Base-by-base conservation (phyloP, 2,888 invertebrate genomes). In the Cosmia pyralina region DNA sequence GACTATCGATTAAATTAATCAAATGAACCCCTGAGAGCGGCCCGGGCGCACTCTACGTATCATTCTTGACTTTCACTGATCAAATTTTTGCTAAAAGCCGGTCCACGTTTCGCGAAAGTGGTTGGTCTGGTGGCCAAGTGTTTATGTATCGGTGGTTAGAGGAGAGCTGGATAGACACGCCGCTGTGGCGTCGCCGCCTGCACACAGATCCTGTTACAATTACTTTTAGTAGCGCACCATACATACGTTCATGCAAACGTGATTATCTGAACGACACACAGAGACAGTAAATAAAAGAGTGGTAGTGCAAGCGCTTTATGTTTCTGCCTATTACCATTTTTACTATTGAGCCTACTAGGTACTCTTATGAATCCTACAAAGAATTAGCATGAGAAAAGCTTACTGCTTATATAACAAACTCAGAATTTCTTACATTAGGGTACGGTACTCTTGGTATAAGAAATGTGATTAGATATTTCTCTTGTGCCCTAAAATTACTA, bases 61-160 rank as follows among this genome's bases (percentile, higher is more conserved):
- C 90, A 88, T 88, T 88, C 85, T 91, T 90, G 90, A 95, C 96
- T 96, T 96, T 96, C 96, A 94, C 96, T 95, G 95, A 93, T 96
- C 93, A 96, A 95, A 96, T 95, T 95, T 95, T 96, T 95, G 94
- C 95, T 95, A 94, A 95, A 95, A 95, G 93, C 96, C 95, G 95
- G 96, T 95, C 94, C 92, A 86, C 80, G 93, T 89, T 93, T 91
- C 89, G 95, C 95, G 96, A 96, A 96, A 96, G 96, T 94, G 93
- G 95, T 95, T 91, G 90, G 92, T 91, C 92, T 90, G 92, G 93
- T 91, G 88, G 77, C 81, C 82, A 87, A 86, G 83, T 85, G 84
- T 90, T 88, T 89, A 88, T 79, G 82, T 84, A 82, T 87, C 83
- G 82, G 87, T 88, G 86, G 89, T 87, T 90, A 90, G 83, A 82